A percentile compares a stretch with the other conserved stretches of the same genome.
These are phyloP conservation scores for Eristalis arbustorum DNA, from an alignment of 2,888 invertebrate species.

Conservation along the genomic window DNA sequence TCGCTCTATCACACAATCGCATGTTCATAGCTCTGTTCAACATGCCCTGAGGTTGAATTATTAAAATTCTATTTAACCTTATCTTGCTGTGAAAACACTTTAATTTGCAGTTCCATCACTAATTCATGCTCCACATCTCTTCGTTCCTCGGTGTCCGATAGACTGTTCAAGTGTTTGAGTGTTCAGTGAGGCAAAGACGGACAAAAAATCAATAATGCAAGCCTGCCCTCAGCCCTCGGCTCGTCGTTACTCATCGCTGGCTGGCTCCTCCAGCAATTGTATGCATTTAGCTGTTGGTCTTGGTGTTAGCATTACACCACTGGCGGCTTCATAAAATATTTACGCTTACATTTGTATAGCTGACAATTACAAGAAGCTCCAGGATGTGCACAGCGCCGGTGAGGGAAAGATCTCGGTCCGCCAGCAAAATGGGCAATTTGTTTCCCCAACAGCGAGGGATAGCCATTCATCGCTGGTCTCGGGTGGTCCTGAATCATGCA, in stretches of 20 bases:
- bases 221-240: background rate
- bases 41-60: background rate
- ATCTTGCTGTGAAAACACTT: background rate
- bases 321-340: constrained; percentile 30
- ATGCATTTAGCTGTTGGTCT: background rate
- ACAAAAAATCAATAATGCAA: constrained; percentile 20
- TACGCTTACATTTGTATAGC: constrained; percentile 6
- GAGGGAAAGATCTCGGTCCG: background rate
- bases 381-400: background rate
- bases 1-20: background rate
- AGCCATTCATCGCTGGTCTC: background rate
- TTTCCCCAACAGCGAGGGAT: constrained; percentile 7
- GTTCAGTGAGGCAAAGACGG: background rate
- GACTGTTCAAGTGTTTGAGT: background rate
- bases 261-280: background rate
- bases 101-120: background rate
- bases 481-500: constrained; percentile 22
- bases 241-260: background rate
- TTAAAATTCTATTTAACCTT: constrained; percentile 5
- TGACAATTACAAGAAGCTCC: constrained; percentile 15
- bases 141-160: background rate
- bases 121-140: background rate
- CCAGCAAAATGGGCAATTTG: constrained; percentile 42
- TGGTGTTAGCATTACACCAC: constrained; percentile 9
- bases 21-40: background rate